Evolutionary conservation across 1,140 invertebrate genomes (phyloP), one percentile per base, ranked within the genome.

Genomic region (Cryptotermes secundus): DNA sequence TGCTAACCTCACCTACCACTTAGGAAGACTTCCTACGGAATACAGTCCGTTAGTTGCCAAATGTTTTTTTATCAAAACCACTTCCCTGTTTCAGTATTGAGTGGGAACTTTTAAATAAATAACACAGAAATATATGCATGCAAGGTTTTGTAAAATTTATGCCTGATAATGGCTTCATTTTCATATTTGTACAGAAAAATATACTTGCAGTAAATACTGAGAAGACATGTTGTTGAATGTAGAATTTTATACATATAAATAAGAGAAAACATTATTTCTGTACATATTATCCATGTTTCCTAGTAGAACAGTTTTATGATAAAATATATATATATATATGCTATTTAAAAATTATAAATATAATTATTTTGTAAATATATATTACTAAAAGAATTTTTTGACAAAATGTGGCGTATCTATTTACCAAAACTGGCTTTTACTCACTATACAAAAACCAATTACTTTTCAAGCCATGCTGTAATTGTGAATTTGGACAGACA

Each of bases 351-450:
- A 31, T 72, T 72, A 72, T 72, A 72, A 72, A 72, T 72, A 72
- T 72, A 26, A 72, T 72, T 72, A 72, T 72, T 72, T 72, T 72
- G 59, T 72, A 72, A 72, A 72, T 72, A 72, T 72, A 14, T 72
- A 72, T 72, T 72, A 72, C 59, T 31, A 26, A 72, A 72, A 59
- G 53, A 72, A 72, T 72, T 72, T 72, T 72, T 72, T 72, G 59
- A 72, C 59, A 72, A 72, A 72, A 72, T 49, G 31, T 72, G 59
- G 59, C 59, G 31, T 72, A 72, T n/a, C 19, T 72, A 72, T 72
- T 72, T 72, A n/a, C 59, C 59, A 72, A 72, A 72, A 72, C 59
- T 72, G n/a, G 59, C 59, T 72, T 72, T 72, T 72, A 72, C 59
- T n/a, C n/a, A 72, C 3, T n/a, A 72, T 10, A 72, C n/a, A 31